A percentile compares a stretch with the other conserved stretches of the same genome.
phyloP scores from a whole-genome alignment of 1,140 invertebrate genomes.

The Lepidostoma basale region DNA sequence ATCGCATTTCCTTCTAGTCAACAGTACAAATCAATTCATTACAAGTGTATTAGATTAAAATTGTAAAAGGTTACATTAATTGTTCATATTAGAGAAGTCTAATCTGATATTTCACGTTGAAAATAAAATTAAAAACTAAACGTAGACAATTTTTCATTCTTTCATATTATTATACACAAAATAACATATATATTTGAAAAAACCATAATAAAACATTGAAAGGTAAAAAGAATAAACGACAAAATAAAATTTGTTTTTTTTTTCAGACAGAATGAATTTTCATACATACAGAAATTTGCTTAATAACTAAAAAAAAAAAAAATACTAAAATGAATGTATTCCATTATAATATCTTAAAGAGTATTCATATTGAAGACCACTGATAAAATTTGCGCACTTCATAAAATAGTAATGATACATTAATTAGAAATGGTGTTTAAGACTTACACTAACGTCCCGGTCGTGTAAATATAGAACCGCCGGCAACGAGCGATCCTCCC shows the following conservation, averaged over 20 bases:
- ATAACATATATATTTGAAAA: slow-evolving; percentile 44
- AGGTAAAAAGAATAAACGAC: slow-evolving; percentile 26
- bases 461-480: background rate
- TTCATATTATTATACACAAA: slow-evolving; percentile 45
- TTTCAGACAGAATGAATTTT: slow-evolving; percentile 37
- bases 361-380: slow-evolving; percentile 46
- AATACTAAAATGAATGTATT: slow-evolving; percentile 38
- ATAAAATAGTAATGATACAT: slow-evolving; percentile 35
- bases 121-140: slow-evolving; percentile 42
- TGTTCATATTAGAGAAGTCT: slow-evolving; percentile 35
- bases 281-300: slow-evolving; percentile 47
- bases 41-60: slow-evolving; percentile 32
- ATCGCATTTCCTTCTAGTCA: slow-evolving; percentile 33
- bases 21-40: slow-evolving; percentile 36
- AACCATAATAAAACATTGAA: slow-evolving; percentile 30
- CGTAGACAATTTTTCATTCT: slow-evolving; percentile 43
- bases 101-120: slow-evolving; percentile 33
- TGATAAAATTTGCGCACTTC: slow-evolving; percentile 46
- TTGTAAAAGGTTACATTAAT: slow-evolving; percentile 34
- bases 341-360: slow-evolving; percentile 46
- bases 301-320: slow-evolving; percentile 45
- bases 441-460: slow-evolving; percentile 31
- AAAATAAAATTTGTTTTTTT: slow-evolving; percentile 41
- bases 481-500: background rate
- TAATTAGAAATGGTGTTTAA: slow-evolving; percentile 36